Evolutionary conservation across 1,140 invertebrate species (phyloP), one percentile per base, ranked within the genome.

Genomic region (Chelonus insularis): DNA sequence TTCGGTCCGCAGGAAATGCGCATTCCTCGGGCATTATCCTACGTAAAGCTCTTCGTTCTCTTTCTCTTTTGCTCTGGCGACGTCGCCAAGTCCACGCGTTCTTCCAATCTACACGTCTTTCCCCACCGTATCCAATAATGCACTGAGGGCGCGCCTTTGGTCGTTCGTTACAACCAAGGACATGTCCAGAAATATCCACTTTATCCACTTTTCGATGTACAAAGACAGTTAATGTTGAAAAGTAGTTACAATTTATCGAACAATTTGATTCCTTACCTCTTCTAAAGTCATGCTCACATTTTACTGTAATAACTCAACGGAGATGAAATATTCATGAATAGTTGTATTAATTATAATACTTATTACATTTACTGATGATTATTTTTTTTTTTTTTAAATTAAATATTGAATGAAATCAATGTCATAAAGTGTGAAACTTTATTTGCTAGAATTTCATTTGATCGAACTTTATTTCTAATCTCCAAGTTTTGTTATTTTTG

Each of bases 1-100:
- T 65, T 57, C 43, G 58, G 60, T 65, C 58, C 43, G 64, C 64
- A 62, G 60, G 64, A 65, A 65, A 62, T 59, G 60, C 64, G 43
- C 60, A 60, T 65, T 65, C 64, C 41, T 48, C 57, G 57, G 51
- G 58, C 51, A 65, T 62, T 65, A 58, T 65, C 48, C 55, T 54
- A 58, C 47, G 18, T 37, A 18, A 34, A 34, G 4, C 36, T 36
- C 11, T 8, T 41, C n/a, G 6, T 20, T 37, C 51, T 54, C 12
- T 37, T 29, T 32, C 41, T 20, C 56, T 32, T 25, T 41, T 7
- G n/a, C 55, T 25, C 23, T 32, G 55, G 29, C 57, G 48, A 60
- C 57, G 57, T 60, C 57, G 45, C 47, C 57, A 60, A 52, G 57
- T 59, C 48, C 57, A 59, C 32, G 21, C 57, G 11, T 37, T 41